Evolutionary conservation across 2,113 vertebrate genomes (phyloP), one percentile per base, ranked within the genome.

Genomic region (Saimiri boliviensis): DNA sequence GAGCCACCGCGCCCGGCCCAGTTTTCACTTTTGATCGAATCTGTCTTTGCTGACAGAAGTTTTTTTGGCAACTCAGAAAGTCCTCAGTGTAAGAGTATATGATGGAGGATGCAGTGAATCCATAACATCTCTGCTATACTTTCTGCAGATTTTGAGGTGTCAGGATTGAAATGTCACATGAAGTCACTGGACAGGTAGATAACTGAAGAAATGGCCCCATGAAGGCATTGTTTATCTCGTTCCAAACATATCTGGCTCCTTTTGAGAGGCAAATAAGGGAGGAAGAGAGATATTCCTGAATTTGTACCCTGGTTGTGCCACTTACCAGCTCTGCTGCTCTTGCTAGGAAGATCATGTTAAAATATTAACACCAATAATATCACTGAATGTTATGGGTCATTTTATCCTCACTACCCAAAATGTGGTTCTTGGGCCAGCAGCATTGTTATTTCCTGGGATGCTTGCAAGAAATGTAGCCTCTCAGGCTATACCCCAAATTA

Each of bases 11-110:
- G n/a, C n/a, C n/a, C n/a, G n/a, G n/a, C n/a, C n/a, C n/a, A n/a
- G n/a, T n/a, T n/a, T n/a, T n/a, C n/a, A n/a, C n/a, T 98, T 98
- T 97, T 97, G 96, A 98, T 98, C 96, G 98, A 98, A 96, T 98
- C 82, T 97, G 95, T 97, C 97, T 96, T 94, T 92, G 91, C 91
- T 80, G 89, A 98, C 96, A 97, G 95, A 97, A 93, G 96, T 98
- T 98, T 98, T 97, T 96, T 94, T 95, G 96, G 98, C 45, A 58
- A 95, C 82, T 90, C 49, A 63, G 93, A 66, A 93, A 91, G 82
- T 80, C 80, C 96, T 97, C 0, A 0, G 95, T 63, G 45, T 97
- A 97, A 94, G 97, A 86, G 60, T 97, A 97, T 19, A 0, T 79
- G 89, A 92, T 58, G 13, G 91, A 85, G 83, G 66, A 68, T 85